These are phyloP conservation scores for Cephalotes varians DNA, from an alignment of 2,888 invertebrate genomes.

Conservation along the genomic window DNA sequence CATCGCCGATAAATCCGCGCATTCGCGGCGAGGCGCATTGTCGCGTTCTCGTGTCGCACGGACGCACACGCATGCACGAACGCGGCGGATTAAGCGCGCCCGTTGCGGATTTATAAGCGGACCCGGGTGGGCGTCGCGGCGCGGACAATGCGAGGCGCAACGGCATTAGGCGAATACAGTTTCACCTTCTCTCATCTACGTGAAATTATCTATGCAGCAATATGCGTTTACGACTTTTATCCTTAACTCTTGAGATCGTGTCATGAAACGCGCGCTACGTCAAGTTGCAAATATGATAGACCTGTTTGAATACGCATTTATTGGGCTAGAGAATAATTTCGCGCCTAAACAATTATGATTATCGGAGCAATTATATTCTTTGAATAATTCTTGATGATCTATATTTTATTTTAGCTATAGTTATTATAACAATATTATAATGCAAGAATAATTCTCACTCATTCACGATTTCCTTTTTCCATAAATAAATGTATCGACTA, in stretches of 20 bases:
- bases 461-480: not conserved
- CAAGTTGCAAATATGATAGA: constrained; percentile 9
- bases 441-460: not conserved
- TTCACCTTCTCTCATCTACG: constrained; percentile 67
- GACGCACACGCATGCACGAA: constrained; percentile 42
- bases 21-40: constrained; percentile 70
- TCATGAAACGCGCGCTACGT: constrained; percentile 9
- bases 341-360: not conserved
- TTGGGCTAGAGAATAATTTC: constrained; percentile 9
- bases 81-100: constrained; percentile 70
- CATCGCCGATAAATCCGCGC: constrained; percentile 73
- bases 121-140: constrained; percentile 68
- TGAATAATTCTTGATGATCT: not conserved
- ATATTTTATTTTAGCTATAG: not conserved
- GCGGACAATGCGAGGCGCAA: constrained; percentile 67
- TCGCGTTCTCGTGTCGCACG: constrained; percentile 55
- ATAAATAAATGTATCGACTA: not conserved
- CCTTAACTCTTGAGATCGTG: constrained; percentile 27
- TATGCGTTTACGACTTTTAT: constrained; percentile 64
- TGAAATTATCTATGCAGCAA: constrained; percentile 78
- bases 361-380: not conserved
- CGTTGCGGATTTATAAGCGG: constrained; percentile 71
- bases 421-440: not conserved
- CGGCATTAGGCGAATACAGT: constrained; percentile 69
- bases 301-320: constrained; percentile 17